Conservation (phyloP, 2,888 invertebrate species). For the Labia minor region DNA sequence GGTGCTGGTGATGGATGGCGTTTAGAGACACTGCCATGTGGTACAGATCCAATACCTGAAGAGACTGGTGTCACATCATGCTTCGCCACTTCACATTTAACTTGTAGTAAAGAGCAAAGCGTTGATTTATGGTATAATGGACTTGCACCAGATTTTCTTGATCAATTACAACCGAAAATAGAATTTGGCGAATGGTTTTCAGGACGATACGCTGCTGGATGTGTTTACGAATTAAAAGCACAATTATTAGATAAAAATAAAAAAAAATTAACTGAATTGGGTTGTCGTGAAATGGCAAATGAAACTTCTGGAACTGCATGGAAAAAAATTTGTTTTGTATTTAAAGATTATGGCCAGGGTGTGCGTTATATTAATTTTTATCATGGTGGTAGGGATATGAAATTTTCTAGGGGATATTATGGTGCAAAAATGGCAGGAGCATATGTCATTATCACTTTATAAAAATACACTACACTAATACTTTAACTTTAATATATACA, state of each 20-base stretch:
- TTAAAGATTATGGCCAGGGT: conserved; percentile 42
- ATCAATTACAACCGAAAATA: conserved; percentile 43
- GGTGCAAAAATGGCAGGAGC: conserved; percentile 55
- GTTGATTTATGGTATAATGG: conserved; percentile 38
- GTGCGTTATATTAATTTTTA: conserved; percentile 41
- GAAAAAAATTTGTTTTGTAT: conserved; percentile 34
- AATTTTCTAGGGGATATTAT: conserved; percentile 55
- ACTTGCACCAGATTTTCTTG: conserved; percentile 37
- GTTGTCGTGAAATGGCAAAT: conserved; percentile 26
- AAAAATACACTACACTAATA: background rate
- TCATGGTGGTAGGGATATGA: conserved; percentile 47
- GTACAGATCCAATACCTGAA: conserved; percentile 37
- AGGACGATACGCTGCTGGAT: conserved; percentile 41
- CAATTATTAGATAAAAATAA: conserved; percentile 31
- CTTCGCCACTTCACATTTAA: conserved; percentile 44
- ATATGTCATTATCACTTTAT: conserved; percentile 32
- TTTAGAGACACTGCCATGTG: conserved; percentile 41
- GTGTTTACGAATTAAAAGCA: conserved; percentile 35
- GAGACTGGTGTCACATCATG: conserved; percentile 35
- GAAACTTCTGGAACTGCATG: conserved; percentile 35
- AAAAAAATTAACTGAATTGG: conserved; percentile 27
- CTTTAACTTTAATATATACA: too few species aligned
- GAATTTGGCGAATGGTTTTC: conserved; percentile 39
- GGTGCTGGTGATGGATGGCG: conserved; percentile 39
- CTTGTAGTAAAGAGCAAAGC: conserved; percentile 40